Evolutionary conservation across 2,888 invertebrate species (phyloP).

Genomic region (Scaptomyza tumidula): DNA sequence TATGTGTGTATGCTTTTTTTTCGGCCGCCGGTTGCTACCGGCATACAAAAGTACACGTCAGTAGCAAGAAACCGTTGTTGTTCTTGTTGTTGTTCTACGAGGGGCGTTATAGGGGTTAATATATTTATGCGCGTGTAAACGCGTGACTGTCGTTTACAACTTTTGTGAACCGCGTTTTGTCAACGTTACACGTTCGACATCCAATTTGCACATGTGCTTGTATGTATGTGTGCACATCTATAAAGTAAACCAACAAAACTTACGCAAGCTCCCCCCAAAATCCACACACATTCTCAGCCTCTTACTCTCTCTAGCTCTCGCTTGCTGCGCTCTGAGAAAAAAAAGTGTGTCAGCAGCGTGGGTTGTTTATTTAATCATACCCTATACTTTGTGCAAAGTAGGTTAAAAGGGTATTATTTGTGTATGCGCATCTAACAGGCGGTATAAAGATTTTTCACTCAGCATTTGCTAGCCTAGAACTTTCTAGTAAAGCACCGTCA

Average conservation of each 20-base stretch:
- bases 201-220: background rate
- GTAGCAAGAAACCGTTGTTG: constrained; percentile 54
- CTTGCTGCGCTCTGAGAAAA: constrained; percentile 20
- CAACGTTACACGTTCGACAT: constrained; percentile 16
- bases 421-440: background rate
- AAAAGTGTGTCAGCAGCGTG: constrained; percentile 64
- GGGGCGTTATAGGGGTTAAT: constrained; percentile 35
- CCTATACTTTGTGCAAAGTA: constrained; percentile 3
- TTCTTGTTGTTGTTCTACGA: constrained; percentile 4
- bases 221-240: background rate
- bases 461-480: background rate
- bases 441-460: no score
- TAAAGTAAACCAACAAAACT: constrained; percentile 43
- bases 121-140: constrained; percentile 23
- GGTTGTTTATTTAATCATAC: constrained; percentile 13
- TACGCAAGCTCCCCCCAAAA: constrained; percentile 38
- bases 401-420: background rate
- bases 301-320: constrained; percentile 12
- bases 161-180: constrained; percentile 12
- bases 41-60: constrained; percentile 78
- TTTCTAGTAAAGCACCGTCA: background rate
- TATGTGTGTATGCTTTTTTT: constrained; percentile 13
- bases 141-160: constrained; percentile 37
- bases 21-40: constrained; percentile 41
- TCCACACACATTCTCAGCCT: constrained; percentile 3